These are phyloP conservation scores for Xerus inauris DNA, from an alignment of 2,113 vertebrate species.

Conservation along the genomic window DNA sequence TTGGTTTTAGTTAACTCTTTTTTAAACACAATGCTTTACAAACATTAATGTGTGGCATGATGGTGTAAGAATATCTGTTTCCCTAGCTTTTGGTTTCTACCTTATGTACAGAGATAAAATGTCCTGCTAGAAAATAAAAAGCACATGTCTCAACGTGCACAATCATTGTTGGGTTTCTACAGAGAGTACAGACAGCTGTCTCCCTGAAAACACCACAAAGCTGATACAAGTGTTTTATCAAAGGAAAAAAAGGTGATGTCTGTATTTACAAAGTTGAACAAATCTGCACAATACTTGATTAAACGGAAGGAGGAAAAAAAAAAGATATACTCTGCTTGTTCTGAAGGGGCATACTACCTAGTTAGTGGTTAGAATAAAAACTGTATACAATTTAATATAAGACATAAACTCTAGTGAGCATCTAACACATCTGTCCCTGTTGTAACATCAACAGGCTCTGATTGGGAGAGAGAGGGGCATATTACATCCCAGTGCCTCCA, in stretches of 20 bases:
- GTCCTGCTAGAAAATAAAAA: conserved; percentile 87
- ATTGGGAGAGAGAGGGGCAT: conserved; percentile 86
- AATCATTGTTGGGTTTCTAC: conserved; percentile 81
- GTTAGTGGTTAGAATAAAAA: conserved; percentile 94
- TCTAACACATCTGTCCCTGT: conserved; percentile 88
- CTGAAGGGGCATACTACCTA: conserved; percentile 91
- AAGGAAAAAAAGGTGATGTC: conserved; percentile 87
- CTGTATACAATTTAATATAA: conserved; percentile 93
- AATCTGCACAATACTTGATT: conserved; percentile 91
- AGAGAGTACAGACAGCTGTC: conserved; percentile 77
- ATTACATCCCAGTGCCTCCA: conserved; percentile 86
- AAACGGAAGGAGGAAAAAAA: conserved; percentile 82
- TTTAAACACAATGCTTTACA: conserved; percentile 85
- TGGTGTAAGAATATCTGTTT: conserved; percentile 87
- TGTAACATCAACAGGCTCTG: conserved; percentile 87
- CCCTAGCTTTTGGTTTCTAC: conserved; percentile 89
- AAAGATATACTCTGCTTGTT: conserved; percentile 88
- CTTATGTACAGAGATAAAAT: conserved; percentile 89
- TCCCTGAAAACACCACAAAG: conserved; percentile 84
- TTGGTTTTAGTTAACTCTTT: conserved; percentile 84
- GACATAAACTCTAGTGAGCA: conserved; percentile 90
- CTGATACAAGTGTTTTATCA: conserved; percentile 87
- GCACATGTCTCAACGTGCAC: conserved; percentile 87
- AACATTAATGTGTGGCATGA: conserved; percentile 89
- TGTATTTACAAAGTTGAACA: conserved; percentile 91